These are phyloP conservation scores for Sicus ferrugineus DNA, from an alignment of 2,888 invertebrate species.

Conservation along the genomic window DNA sequence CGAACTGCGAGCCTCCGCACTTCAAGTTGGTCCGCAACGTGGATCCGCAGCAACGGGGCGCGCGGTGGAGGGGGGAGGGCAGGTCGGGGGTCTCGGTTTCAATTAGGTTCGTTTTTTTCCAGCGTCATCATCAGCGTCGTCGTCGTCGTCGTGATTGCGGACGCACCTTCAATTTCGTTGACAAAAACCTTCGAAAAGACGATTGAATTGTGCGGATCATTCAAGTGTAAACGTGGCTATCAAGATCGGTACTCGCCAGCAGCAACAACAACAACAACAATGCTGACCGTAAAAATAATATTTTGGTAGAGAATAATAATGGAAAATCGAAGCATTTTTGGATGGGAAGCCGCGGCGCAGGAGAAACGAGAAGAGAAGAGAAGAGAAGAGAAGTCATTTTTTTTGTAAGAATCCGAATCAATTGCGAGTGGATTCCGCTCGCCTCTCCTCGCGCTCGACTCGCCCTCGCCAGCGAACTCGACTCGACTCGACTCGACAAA, in stretches of 20 bases:
- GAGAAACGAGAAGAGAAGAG: not conserved
- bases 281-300: not conserved
- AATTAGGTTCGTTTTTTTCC: constrained; percentile 26
- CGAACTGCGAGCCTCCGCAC: not conserved
- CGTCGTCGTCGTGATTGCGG: constrained; percentile 6
- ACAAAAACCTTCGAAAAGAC: constrained; percentile 54
- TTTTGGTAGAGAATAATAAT: not conserved
- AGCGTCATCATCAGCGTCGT: not conserved
- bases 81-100: constrained; percentile 19
- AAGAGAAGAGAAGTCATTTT: not conserved
- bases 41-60: not conserved
- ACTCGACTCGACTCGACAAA: too few species aligned
- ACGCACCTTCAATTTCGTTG: constrained; percentile 50
- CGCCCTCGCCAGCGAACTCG: too few species aligned
- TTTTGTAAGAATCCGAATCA: too few species aligned
- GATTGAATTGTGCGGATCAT: constrained; percentile 52
- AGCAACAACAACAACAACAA: not conserved
- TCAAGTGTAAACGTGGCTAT: constrained; percentile 49
- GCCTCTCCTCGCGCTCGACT: not conserved
- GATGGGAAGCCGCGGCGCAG: not conserved
- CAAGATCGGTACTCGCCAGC: constrained; percentile 38
- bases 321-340: not conserved
- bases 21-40: not conserved
- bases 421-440: not conserved
- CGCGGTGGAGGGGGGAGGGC: not conserved